Base-by-base conservation (phyloP, 1,140 invertebrate genomes). In the Theocolax elegans region DNA sequence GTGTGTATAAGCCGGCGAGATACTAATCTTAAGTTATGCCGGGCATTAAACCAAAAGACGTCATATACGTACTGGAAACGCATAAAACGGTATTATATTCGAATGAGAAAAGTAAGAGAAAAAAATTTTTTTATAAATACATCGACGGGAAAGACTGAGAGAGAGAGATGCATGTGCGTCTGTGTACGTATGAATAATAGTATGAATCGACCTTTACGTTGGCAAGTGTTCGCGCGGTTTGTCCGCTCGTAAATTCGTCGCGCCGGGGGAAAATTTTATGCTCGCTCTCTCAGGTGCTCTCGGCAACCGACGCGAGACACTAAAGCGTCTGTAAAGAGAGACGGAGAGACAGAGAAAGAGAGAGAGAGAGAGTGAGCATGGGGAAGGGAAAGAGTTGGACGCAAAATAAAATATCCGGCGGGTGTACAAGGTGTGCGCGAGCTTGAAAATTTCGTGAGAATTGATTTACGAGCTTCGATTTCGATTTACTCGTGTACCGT, bases 241-340 rank as follows among this genome's bases (percentile, higher is more conserved):
- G 19, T 42, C 51, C 49, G 53, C 65, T 67, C 65, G 65, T 67
- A 67, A 67, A 67, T 67, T 67, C 65, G 65, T 67, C 65, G 64
- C 19, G 40, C 15, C 12, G n/a, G n/a, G 49, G 19, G 40, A 56
- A 67, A 67, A 67, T 67, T 67, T 67, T 67, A 67, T 67, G 54
- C 51, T 40, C 40, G 9, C 56, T 25, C 62, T 53, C 63, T 66
- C 63, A 66, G 63, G 63, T 66, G 63, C 21, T 29, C 56, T 27
- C 56, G 21, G 17, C n/a, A 23, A 25, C 19, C 40, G 25, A 72
- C 67, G 72, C 63, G 49, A 68, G 58, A 59, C 56, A 59, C 67
- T 60, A 60, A 68, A 67, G 59, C 40, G 40, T 10, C 17, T 44
- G 4, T 3, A 15, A 44, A 1, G 6, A 49, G n/a, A 2, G 17